phyloP scores from a whole-genome alignment of 2,888 invertebrate species.

The Lasius platythorax region DNA sequence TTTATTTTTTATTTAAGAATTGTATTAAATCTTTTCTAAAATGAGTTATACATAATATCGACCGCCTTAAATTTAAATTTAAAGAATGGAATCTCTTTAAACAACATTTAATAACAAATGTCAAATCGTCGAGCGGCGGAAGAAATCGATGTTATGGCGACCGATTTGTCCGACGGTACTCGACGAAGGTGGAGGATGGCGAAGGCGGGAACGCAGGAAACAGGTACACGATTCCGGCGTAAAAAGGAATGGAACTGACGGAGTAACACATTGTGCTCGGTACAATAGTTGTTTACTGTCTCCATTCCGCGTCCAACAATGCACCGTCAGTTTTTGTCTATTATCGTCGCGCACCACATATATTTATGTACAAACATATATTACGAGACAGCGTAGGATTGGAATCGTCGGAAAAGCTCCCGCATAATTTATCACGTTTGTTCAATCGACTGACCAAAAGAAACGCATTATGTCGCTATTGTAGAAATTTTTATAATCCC shows the following conservation, averaged over 20 bases:
- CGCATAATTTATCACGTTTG: slow-evolving; percentile 84
- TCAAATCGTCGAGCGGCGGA: slow-evolving; percentile 15
- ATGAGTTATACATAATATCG: not conserved
- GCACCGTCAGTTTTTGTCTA: slow-evolving; percentile 83
- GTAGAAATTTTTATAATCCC: slow-evolving; percentile 18
- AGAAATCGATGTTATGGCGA: slow-evolving; percentile 50
- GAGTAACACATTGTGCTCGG: slow-evolving; percentile 78
- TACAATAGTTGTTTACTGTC: slow-evolving; percentile 85
- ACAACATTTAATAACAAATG: not conserved
- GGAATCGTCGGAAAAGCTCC: slow-evolving; percentile 64
- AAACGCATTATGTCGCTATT: slow-evolving; percentile 11
- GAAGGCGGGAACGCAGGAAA: slow-evolving; percentile 54
- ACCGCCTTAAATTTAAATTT: not conserved
- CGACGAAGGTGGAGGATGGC: slow-evolving; percentile 39
- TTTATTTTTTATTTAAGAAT: not conserved
- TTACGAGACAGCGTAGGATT: slow-evolving; percentile 44
- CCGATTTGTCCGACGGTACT: slow-evolving; percentile 49
- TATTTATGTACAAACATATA: slow-evolving; percentile 59
- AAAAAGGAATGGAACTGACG: slow-evolving; percentile 80
- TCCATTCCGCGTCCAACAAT: slow-evolving; percentile 82
- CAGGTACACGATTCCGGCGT: slow-evolving; percentile 70
- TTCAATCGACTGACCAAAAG: slow-evolving; percentile 79
- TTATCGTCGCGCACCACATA: slow-evolving; percentile 71
- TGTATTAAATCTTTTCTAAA: not conserved
- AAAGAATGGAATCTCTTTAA: not conserved